A percentile compares a stretch with the other conserved stretches of the same genome.
Evolutionary conservation across 1,140 invertebrate genomes (phyloP).

Genomic region (Drosophila busckii): DNA sequence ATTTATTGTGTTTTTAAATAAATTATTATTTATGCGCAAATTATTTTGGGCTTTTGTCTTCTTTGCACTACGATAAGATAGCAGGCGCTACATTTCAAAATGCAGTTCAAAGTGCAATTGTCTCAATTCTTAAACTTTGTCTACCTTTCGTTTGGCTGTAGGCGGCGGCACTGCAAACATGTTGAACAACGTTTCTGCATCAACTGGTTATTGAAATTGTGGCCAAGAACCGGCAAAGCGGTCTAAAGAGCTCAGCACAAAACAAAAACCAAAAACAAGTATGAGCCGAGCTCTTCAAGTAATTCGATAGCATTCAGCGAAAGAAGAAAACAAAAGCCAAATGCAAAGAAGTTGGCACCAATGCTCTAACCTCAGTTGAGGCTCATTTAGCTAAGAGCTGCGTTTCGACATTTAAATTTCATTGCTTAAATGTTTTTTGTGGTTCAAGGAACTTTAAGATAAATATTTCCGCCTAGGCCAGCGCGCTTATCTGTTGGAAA

Average conservation of each 20-base stretch:
- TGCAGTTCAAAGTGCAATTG: conserved; percentile 7
- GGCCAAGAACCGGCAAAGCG: conserved; percentile 24
- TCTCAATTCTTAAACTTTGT: neutral
- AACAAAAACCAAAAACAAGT: conserved; percentile 33
- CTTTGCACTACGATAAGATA: conserved; percentile 33
- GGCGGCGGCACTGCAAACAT: conserved; percentile 50
- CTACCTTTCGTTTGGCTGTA: conserved; percentile 46
- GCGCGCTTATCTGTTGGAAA: no score
- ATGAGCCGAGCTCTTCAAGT: conserved; percentile 18
- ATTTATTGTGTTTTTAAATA: no score
- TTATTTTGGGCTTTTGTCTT: no score
- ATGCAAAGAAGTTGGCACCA: neutral
- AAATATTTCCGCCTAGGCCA: no score
- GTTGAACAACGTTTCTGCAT: conserved; percentile 53
- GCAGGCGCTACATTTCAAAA: neutral
- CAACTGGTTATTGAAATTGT: conserved; percentile 55
- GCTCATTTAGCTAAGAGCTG: no score
- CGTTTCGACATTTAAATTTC: conserved; percentile 8
- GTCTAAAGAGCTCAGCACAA: conserved; percentile 15
- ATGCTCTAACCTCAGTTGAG: no score
- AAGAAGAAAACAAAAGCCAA: conserved; percentile 27
- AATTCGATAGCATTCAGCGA: conserved; percentile 19
- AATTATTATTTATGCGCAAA: no score
- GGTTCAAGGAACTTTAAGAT: no score
- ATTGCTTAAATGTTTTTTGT: conserved; percentile 3